Percentiles rank a stretch among this genome's conserved stretches.
Conservation (phyloP, 2,888 invertebrate species). For the Oscheius myriophilus region DNA sequence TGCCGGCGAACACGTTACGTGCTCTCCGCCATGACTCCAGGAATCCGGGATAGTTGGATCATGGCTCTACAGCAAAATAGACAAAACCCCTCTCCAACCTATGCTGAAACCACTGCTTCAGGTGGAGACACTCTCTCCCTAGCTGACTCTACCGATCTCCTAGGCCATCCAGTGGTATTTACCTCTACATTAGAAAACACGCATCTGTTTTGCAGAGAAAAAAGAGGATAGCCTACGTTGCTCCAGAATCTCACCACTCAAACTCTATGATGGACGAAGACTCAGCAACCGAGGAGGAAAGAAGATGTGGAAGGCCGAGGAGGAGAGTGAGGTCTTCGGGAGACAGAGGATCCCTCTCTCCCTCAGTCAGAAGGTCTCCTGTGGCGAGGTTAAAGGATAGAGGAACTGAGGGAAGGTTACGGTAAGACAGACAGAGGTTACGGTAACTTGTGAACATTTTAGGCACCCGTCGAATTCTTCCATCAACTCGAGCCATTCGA, state of each 20-base stretch:
- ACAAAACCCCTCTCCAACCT: constrained; percentile 69
- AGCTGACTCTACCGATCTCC: constrained; percentile 64
- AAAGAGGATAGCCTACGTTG: constrained; percentile 70
- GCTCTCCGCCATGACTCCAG: constrained; percentile 70
- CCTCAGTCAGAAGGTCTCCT: constrained; percentile 64
- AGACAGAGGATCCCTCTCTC: constrained; percentile 52
- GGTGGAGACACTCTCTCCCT: constrained; percentile 57
- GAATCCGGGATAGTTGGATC: constrained; percentile 71
- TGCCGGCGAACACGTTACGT: constrained; percentile 64
- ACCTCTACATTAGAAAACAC: not conserved
- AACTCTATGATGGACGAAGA: constrained; percentile 69
- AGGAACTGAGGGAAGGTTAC: constrained; percentile 41
- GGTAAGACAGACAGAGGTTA: constrained; percentile 27
- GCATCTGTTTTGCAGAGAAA: constrained; percentile 52
- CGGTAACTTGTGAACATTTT: no score
- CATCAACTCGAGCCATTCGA: constrained; percentile 20
- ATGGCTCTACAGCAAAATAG: constrained; percentile 50
- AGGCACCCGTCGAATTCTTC: constrained; percentile 21
- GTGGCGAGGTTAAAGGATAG: constrained; percentile 66
- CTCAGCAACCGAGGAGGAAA: constrained; percentile 52
- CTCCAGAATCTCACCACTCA: constrained; percentile 70
- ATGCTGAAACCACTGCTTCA: constrained; percentile 58
- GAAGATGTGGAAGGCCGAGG: constrained; percentile 12
- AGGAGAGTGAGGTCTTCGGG: constrained; percentile 23
- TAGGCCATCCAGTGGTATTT: constrained; percentile 43